Conservation (phyloP, 2,113 vertebrate genomes). For the Actinemys pallida region DNA sequence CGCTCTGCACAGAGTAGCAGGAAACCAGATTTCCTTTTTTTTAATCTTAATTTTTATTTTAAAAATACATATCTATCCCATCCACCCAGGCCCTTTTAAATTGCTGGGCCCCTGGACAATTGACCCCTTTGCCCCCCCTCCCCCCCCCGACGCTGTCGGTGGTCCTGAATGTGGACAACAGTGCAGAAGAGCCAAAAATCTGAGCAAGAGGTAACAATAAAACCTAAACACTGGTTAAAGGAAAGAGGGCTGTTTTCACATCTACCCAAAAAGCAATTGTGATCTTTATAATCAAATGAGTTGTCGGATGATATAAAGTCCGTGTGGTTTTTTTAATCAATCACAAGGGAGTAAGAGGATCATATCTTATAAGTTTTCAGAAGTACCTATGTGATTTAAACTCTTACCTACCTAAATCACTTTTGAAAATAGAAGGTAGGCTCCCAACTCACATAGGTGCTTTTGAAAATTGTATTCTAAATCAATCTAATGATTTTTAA, state of each 20-base stretch:
- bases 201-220: conserved; percentile 6
- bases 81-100: no score
- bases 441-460: background rate
- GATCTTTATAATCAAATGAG: conserved; percentile 50
- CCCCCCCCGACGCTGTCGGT: no score
- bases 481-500: conserved; percentile 43
- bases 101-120: no score
- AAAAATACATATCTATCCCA: no score
- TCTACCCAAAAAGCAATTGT: conserved; percentile 55
- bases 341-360: conserved; percentile 36
- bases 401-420: background rate
- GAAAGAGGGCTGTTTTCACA: conserved; percentile 42
- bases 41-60: no score
- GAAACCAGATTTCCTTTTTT: no score
- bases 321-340: conserved; percentile 31
- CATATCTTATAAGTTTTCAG: background rate
- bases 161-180: background rate
- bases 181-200: background rate
- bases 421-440: conserved; percentile 27
- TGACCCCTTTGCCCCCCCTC: no score
- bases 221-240: background rate
- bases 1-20: no score
- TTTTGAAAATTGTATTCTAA: background rate
- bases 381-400: conserved; percentile 3
- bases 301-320: background rate